phyloP scores from a whole-genome alignment of 64 coral and sea anemone genomes.

The Actinia equina region DNA sequence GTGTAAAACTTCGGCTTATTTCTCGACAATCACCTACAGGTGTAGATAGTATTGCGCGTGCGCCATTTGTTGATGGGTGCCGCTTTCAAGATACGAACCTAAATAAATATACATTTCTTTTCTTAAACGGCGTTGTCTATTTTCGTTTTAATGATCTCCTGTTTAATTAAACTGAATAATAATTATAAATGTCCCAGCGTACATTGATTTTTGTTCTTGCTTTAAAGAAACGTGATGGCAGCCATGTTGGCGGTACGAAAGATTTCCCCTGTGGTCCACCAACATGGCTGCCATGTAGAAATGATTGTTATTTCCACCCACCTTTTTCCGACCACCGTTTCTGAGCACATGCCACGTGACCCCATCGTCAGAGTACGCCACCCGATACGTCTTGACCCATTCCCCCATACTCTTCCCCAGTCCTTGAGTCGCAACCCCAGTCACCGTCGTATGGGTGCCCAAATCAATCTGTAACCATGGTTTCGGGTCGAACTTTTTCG shows the following conservation, averaged over 20 bases:
- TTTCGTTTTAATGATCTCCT: too few species aligned
- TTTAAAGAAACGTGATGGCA: too few species aligned
- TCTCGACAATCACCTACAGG: too few species aligned
- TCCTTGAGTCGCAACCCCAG: slow-evolving; percentile 67
- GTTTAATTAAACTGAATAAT: neutral
- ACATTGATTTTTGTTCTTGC: neutral
- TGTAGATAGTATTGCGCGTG: too few species aligned
- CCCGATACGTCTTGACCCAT: slow-evolving; percentile 77
- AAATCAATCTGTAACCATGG: slow-evolving; percentile 85
- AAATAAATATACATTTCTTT: too few species aligned
- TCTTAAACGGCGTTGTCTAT: too few species aligned
- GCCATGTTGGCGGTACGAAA: too few species aligned
- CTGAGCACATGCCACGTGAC: slow-evolving; percentile 43
- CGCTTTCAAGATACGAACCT: too few species aligned
- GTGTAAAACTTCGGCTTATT: too few species aligned
- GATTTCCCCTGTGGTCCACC: too few species aligned
- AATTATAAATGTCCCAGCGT: neutral
- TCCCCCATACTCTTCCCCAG: slow-evolving; percentile 45
- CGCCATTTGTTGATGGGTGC: too few species aligned
- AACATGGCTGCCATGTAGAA: too few species aligned
- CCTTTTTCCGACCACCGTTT: slow-evolving; percentile 54
- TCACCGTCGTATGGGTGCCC: slow-evolving; percentile 28
- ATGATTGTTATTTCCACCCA: neutral
- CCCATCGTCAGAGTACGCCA: slow-evolving; percentile 55
- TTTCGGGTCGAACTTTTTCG: slow-evolving; percentile 51